These are phyloP conservation scores for Atractosteus spatula DNA, from an alignment of 2,113 vertebrate species.

Conservation along the genomic window DNA sequence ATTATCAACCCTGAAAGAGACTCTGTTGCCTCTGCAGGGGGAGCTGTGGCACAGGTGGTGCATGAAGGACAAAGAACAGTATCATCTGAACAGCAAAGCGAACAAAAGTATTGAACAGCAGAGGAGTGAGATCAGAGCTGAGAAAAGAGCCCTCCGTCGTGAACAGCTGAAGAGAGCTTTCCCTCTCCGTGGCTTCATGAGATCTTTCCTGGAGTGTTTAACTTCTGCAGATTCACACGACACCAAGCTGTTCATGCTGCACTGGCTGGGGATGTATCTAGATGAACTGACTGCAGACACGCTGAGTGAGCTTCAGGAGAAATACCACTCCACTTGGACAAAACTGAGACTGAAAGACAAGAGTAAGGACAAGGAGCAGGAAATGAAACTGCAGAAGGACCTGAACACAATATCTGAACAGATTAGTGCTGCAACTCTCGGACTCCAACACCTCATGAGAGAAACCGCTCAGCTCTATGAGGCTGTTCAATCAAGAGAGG, in stretches of 20 bases:
- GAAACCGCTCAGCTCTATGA: too few species aligned
- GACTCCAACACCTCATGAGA: too few species aligned
- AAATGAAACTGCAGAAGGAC: too few species aligned
- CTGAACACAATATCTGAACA: too few species aligned
- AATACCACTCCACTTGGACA: neutral
- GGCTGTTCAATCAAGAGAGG: slow-evolving; percentile 40
- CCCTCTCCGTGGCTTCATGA: slow-evolving; percentile 39
- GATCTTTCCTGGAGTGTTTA: neutral
- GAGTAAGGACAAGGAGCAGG: too few species aligned
- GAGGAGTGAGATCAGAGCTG: slow-evolving; percentile 35
- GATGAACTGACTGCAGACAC: neutral
- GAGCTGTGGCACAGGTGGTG: slow-evolving; percentile 46
- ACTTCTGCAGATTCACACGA: too few species aligned
- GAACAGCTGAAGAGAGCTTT: slow-evolving; percentile 31
- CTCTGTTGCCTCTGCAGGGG: slow-evolving; percentile 48
- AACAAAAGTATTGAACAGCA: slow-evolving; percentile 51
- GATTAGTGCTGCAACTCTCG: too few species aligned
- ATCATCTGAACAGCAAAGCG: slow-evolving; percentile 42
- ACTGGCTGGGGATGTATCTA: neutral
- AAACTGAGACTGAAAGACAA: neutral
- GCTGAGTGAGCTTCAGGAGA: neutral
- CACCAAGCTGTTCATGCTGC: too few species aligned
- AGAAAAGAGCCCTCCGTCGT: slow-evolving; percentile 35
- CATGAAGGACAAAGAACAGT: slow-evolving; percentile 47
- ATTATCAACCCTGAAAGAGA: slow-evolving; percentile 40